Conservation (phyloP, 2,888 invertebrate genomes). For the Temnothorax ravouxi region DNA sequence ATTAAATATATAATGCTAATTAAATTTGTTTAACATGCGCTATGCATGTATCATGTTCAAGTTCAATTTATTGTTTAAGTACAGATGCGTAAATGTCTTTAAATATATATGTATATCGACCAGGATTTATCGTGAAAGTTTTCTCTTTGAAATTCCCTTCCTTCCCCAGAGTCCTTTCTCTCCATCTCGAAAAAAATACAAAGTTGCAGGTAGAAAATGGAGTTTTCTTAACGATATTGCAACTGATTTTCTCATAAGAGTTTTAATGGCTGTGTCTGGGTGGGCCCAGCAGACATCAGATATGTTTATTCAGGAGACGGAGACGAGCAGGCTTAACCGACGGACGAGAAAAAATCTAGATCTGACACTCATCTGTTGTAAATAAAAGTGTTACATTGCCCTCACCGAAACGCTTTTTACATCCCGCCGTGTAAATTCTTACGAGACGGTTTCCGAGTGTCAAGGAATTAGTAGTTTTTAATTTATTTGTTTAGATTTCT, state of each 20-base stretch:
- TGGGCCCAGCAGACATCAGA: conserved; percentile 83
- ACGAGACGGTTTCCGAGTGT: not conserved
- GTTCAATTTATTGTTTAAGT: conserved; percentile 61
- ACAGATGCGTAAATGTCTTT: conserved; percentile 61
- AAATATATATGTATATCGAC: conserved; percentile 70
- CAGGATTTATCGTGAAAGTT: not conserved
- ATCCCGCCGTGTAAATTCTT: conserved; percentile 50
- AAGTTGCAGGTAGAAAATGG: conserved; percentile 43
- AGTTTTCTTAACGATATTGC: conserved; percentile 36
- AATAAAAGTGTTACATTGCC: conserved; percentile 84
- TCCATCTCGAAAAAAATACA: not conserved
- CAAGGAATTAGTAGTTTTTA: conserved; percentile 7
- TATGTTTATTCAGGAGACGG: conserved; percentile 85
- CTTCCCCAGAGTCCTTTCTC: not conserved
- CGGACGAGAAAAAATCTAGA: conserved; percentile 77
- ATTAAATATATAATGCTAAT: conserved; percentile 50
- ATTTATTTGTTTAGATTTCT: conserved; percentile 24
- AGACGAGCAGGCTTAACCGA: conserved; percentile 80
- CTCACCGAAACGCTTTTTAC: conserved; percentile 67
- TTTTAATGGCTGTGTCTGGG: conserved; percentile 84
- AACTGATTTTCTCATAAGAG: conserved; percentile 81
- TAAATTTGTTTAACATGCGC: conserved; percentile 62
- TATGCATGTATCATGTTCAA: conserved; percentile 37
- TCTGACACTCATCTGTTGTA: conserved; percentile 83
- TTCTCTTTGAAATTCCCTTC: not conserved